These are phyloP conservation scores for Rhagoletis pomonella DNA, from an alignment of 1,140 invertebrate species.

Conservation along the genomic window DNA sequence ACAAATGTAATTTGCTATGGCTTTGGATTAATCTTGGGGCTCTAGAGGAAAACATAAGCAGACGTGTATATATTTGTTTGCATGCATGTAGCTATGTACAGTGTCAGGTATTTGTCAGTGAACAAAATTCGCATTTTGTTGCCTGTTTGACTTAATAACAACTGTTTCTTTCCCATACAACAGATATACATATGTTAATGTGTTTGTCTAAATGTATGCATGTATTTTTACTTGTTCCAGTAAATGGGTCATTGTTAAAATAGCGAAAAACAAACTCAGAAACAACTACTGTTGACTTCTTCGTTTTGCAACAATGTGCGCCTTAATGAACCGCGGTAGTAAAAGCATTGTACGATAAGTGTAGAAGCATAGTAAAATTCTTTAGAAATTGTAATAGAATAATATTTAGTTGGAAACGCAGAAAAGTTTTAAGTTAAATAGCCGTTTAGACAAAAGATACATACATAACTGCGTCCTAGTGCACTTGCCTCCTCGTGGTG, in stretches of 20 bases:
- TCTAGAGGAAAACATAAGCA: not conserved
- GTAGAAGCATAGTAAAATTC: not conserved
- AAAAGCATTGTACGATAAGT: not conserved
- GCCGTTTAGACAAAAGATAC: too few relatives aligned
- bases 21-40: not conserved
- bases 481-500: too few relatives aligned
- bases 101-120: too few relatives aligned
- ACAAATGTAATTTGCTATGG: conserved; percentile 8
- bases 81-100: too few relatives aligned
- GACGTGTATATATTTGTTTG: not conserved
- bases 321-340: not conserved
- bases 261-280: not conserved
- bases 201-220: not conserved
- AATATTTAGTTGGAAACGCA: not conserved
- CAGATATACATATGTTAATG: too few relatives aligned
- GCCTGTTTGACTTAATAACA: too few relatives aligned
- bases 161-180: too few relatives aligned
- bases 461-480: too few relatives aligned
- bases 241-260: not conserved
- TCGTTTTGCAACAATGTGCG: not conserved
- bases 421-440: too few relatives aligned
- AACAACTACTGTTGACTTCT: not conserved
- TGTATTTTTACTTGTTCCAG: not conserved
- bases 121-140: too few relatives aligned
- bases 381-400: not conserved